These are phyloP conservation scores for Saccopteryx bilineata DNA, from an alignment of 2,113 vertebrate genomes.

Conservation along the genomic window DNA sequence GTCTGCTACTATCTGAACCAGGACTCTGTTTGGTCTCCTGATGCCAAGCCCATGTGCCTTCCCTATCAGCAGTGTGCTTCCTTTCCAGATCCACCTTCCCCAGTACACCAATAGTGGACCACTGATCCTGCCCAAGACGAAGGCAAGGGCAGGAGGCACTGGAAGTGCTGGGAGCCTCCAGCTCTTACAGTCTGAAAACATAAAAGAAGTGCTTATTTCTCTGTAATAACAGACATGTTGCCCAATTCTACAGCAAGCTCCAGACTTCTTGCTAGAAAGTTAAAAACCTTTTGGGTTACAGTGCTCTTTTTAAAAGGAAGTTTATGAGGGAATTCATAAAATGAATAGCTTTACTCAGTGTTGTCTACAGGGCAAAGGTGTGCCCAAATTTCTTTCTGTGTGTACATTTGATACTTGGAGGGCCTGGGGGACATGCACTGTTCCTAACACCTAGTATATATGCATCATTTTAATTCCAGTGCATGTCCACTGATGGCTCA, in stretches of 20 bases:
- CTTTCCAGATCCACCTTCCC: background rate
- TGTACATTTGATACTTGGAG: background rate
- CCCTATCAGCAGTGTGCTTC: background rate
- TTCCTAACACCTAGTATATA: background rate
- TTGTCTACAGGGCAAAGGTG: background rate
- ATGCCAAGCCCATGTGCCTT: background rate
- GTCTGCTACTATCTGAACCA: slow-evolving; percentile 11
- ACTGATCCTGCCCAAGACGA: background rate
- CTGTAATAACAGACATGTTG: background rate
- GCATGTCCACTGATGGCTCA: background rate
- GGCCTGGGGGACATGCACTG: background rate
- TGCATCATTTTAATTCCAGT: background rate
- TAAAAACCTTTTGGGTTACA: background rate
- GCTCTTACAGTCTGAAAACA: slow-evolving; percentile 8
- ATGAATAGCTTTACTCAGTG: background rate
- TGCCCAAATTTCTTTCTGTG: slow-evolving; percentile 12
- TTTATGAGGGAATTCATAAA: slow-evolving; percentile 11
- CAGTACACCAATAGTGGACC: background rate
- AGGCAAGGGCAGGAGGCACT: background rate
- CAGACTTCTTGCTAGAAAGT: slow-evolving; percentile 12
- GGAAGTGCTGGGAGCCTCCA: background rate
- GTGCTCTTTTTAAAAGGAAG: background rate
- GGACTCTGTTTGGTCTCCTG: background rate
- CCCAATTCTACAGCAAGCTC: background rate
- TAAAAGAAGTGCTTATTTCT: slow-evolving; percentile 8